A percentile compares a stretch with the other conserved stretches of the same genome.
Conservation (phyloP, 2,888 invertebrate species). For the Ophion ventricosus region DNA sequence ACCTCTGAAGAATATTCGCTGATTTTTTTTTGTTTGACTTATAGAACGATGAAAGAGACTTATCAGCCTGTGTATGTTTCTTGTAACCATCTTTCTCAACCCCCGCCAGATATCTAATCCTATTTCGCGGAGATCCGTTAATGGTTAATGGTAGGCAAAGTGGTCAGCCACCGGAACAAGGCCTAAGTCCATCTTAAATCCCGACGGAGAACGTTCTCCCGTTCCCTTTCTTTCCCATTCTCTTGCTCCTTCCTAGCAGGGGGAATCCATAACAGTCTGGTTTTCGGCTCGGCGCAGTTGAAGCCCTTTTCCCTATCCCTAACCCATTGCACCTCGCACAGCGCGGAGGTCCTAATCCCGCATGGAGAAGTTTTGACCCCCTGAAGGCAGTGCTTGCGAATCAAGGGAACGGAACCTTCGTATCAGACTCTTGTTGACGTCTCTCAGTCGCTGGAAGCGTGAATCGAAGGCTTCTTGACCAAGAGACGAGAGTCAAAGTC, state of each 20-base stretch:
- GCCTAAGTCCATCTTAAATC: constrained; percentile 83
- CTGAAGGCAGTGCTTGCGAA: constrained; percentile 47
- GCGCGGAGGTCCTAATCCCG: constrained; percentile 79
- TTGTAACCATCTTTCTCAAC: constrained; percentile 33
- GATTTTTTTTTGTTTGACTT: not conserved
- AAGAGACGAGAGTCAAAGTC: constrained; percentile 59
- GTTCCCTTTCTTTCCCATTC: constrained; percentile 7
- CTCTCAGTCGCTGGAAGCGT: constrained; percentile 54
- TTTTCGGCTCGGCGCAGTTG: constrained; percentile 42
- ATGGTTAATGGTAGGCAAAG: constrained; percentile 83
- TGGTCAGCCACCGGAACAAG: constrained; percentile 83
- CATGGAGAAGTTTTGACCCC: constrained; percentile 80
- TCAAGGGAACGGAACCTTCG: constrained; percentile 13
- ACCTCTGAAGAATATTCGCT: not conserved
- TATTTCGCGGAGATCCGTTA: constrained; percentile 83
- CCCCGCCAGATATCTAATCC: constrained; percentile 77
- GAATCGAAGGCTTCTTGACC: constrained; percentile 55
- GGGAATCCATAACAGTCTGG: constrained; percentile 42
- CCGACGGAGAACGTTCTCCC: constrained; percentile 73
- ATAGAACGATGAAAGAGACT: not conserved
- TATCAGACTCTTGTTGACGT: constrained; percentile 26
- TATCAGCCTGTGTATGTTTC: not conserved
- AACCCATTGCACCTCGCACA: constrained; percentile 72
- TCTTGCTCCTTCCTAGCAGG: not conserved
- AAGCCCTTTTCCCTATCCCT: constrained; percentile 40